These are phyloP conservation scores for Lordiphosa collinella DNA, from an alignment of 1,140 invertebrate species.

Conservation along the genomic window DNA sequence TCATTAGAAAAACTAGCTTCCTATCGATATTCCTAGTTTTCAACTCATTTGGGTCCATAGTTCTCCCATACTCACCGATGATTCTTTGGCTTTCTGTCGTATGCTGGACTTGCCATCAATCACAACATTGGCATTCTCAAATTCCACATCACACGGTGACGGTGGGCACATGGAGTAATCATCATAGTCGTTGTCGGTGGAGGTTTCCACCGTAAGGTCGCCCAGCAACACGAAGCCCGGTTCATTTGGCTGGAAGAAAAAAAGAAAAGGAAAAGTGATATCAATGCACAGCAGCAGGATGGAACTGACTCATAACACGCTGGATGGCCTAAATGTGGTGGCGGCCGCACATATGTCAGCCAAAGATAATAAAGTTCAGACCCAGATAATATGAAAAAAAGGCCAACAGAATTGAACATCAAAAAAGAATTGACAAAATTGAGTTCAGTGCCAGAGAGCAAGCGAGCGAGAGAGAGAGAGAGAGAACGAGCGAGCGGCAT, in stretches of 20 bases:
- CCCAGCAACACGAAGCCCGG: slow-evolving; percentile 83
- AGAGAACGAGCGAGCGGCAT: slow-evolving; percentile 21
- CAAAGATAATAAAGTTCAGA: slow-evolving; percentile 47
- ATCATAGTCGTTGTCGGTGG: slow-evolving; percentile 83
- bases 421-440: slow-evolving; percentile 74
- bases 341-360: slow-evolving; percentile 15
- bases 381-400: slow-evolving; percentile 31
- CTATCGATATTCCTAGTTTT: too few species aligned
- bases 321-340: background rate
- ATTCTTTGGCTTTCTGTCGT: slow-evolving; percentile 83
- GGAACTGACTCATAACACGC: background rate
- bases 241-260: slow-evolving; percentile 83
- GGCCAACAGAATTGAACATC: slow-evolving; percentile 44
- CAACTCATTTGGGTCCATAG: too few species aligned
- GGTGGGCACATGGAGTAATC: slow-evolving; percentile 84
- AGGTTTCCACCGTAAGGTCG: slow-evolving; percentile 82
- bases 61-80: slow-evolving; percentile 73
- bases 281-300: slow-evolving; percentile 8
- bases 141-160: slow-evolving; percentile 89
- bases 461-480: slow-evolving; percentile 8
- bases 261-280: slow-evolving; percentile 23
- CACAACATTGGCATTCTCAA: slow-evolving; percentile 92
- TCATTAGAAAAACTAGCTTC: too few species aligned
- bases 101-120: slow-evolving; percentile 92
- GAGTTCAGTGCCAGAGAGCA: slow-evolving; percentile 49